A percentile compares a stretch with the other conserved stretches of the same genome.
Conservation (phyloP, 30 jellyfish, hydroid and myxozoan genomes). For the Cassiopea xamachana region DNA sequence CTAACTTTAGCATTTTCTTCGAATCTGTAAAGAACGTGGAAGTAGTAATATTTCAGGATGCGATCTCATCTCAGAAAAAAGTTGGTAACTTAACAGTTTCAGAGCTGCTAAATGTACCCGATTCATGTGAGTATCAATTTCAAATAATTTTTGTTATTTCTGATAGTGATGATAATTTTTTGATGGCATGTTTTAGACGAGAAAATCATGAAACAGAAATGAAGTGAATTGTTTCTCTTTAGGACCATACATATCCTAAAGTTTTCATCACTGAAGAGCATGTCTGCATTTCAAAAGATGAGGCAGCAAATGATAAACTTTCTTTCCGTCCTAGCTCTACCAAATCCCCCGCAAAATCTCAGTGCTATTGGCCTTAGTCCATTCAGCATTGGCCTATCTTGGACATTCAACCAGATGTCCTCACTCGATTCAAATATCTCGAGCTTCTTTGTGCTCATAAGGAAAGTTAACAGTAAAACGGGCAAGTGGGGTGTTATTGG, state of each 20-base stretch:
- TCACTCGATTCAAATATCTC: not conserved
- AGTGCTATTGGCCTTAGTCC: slow-evolving; percentile 9
- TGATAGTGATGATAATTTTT: too few relatives aligned
- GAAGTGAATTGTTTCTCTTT: too few relatives aligned
- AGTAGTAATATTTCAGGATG: slow-evolving; percentile 50
- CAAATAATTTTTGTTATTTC: too few relatives aligned
- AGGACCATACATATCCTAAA: too few relatives aligned
- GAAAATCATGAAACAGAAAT: too few relatives aligned
- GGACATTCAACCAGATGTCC: not conserved
- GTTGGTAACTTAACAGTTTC: slow-evolving; percentile 37
- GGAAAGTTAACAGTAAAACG: not conserved
- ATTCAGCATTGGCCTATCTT: not conserved
- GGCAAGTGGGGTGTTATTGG: slow-evolving; percentile 18
- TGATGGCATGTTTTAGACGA: too few relatives aligned
- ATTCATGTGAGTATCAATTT: not conserved
- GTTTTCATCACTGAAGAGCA: too few relatives aligned
- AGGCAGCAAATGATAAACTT: too few relatives aligned
- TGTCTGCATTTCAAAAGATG: too few relatives aligned
- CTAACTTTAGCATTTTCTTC: slow-evolving; percentile 46
- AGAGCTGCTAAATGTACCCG: slow-evolving; percentile 17
- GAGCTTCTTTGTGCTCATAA: not conserved
- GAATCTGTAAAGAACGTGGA: slow-evolving; percentile 36
- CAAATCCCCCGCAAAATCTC: slow-evolving; percentile 16
- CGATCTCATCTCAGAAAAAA: slow-evolving; percentile 9
- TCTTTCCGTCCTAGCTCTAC: not conserved